Conservation (phyloP, 2,888 invertebrate species). For the Aphidius colemani region DNA sequence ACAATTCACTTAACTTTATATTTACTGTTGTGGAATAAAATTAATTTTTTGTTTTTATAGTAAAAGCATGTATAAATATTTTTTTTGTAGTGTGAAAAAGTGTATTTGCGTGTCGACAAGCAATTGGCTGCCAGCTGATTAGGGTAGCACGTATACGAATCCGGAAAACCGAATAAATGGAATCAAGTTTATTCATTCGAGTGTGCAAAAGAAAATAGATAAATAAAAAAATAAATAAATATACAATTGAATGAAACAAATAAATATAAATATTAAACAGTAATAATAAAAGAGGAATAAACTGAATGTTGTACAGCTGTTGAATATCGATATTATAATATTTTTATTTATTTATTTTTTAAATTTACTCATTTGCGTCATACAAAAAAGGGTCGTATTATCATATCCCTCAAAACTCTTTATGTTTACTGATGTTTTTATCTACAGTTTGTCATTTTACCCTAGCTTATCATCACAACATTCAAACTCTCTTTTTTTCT, state of each 20-base stretch:
- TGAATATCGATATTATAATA: slow-evolving; percentile 9
- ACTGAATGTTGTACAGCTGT: background rate
- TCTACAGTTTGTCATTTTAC: slow-evolving; percentile 9
- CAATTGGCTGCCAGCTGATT: background rate
- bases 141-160: background rate
- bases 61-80: background rate
- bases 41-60: background rate
- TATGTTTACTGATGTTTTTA: background rate
- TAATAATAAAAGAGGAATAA: background rate
- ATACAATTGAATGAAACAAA: too few relatives aligned
- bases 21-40: background rate
- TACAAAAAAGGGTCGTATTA: slow-evolving; percentile 13
- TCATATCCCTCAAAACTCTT: background rate
- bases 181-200: background rate
- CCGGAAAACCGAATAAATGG: background rate
- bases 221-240: too few relatives aligned
- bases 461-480: background rate
- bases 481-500: background rate
- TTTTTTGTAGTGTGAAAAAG: background rate
- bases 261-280: background rate
- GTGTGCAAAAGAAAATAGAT: too few relatives aligned
- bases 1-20: too few relatives aligned
- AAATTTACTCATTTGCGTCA: slow-evolving; percentile 5
- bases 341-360: background rate
- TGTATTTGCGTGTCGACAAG: slow-evolving; percentile 2